Evolutionary conservation across 2,888 invertebrate genomes (phyloP).

Genomic region (Habroteleia sp.): DNA sequence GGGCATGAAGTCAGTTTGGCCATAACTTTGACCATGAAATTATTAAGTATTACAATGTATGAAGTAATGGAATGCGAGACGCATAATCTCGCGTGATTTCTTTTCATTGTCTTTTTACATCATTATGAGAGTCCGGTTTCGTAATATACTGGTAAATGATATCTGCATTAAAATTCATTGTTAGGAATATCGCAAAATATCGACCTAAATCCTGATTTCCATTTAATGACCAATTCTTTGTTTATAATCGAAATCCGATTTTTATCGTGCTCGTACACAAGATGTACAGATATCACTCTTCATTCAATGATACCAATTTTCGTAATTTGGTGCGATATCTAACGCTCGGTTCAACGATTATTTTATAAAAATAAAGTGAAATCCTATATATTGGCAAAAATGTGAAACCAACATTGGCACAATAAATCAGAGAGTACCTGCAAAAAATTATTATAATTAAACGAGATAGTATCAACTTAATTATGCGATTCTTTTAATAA

Average conservation of each 20-base stretch:
- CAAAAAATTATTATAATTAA: slow-evolving; percentile 25
- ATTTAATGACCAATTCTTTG: slow-evolving; percentile 36
- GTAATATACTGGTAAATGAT: slow-evolving; percentile 48
- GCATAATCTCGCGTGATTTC: slow-evolving; percentile 60
- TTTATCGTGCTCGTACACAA: slow-evolving; percentile 24
- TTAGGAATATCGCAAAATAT: slow-evolving; percentile 23
- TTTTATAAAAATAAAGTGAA: not conserved
- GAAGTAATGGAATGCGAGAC: slow-evolving; percentile 56
- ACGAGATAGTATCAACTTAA: slow-evolving; percentile 33
- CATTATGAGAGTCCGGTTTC: slow-evolving; percentile 49
- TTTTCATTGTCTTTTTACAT: slow-evolving; percentile 61
- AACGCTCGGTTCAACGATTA: no score
- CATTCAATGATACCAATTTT: slow-evolving; percentile 24
- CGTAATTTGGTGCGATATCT: slow-evolving; percentile 8
- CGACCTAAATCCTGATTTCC: slow-evolving; percentile 37
- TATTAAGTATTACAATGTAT: slow-evolving; percentile 49
- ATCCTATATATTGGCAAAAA: no score
- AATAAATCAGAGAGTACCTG: slow-evolving; percentile 9
- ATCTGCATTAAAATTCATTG: slow-evolving; percentile 35
- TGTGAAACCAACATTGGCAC: no score
- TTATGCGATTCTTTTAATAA: slow-evolving; percentile 24
- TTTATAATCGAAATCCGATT: slow-evolving; percentile 47
- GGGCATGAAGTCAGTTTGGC: slow-evolving; percentile 29
- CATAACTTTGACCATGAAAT: slow-evolving; percentile 59
- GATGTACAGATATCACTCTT: slow-evolving; percentile 20